phyloP scores from a whole-genome alignment of 2,888 invertebrate genomes.

The Phlogophora meticulosa region DNA sequence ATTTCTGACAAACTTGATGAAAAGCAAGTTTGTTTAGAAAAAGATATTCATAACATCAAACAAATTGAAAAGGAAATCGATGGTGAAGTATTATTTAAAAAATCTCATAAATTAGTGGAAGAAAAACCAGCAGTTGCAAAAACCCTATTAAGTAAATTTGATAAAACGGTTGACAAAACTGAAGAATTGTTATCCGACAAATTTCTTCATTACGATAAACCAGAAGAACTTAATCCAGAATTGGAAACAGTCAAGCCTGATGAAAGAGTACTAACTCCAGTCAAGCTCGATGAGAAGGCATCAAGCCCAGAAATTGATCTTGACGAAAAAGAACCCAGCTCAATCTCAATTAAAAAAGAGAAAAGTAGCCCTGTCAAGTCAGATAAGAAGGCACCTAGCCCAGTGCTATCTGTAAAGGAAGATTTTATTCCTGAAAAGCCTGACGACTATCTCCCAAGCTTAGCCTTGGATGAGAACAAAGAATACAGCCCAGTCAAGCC shows the following conservation, averaged over 20 bases:
- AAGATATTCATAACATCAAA: slow-evolving; percentile 65
- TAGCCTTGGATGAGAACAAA: slow-evolving; percentile 31
- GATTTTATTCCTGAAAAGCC: slow-evolving; percentile 28
- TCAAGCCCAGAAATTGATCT: background rate
- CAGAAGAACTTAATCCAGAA: background rate
- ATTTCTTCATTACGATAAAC: slow-evolving; percentile 3
- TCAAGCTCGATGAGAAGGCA: background rate
- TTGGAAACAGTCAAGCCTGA: background rate
- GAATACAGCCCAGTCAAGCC: slow-evolving; percentile 13
- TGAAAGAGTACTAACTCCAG: slow-evolving; percentile 5
- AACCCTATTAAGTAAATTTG: slow-evolving; percentile 1
- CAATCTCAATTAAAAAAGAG: slow-evolving; percentile 3
- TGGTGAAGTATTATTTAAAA: slow-evolving; percentile 54
- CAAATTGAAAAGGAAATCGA: slow-evolving; percentile 56
- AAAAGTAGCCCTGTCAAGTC: background rate
- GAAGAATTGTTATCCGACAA: slow-evolving; percentile 14
- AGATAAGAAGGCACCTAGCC: slow-evolving; percentile 31
- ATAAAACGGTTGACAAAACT: background rate
- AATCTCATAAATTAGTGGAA: slow-evolving; percentile 3
- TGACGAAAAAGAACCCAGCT: slow-evolving; percentile 20
- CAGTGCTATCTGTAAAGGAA: slow-evolving; percentile 4
- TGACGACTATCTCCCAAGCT: slow-evolving; percentile 38
- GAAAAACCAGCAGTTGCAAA: background rate
- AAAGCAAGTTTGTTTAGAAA: slow-evolving; percentile 85
- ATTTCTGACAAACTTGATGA: slow-evolving; percentile 79